phyloP scores from a whole-genome alignment of 2,797 vertebrate genomes.

The Enteromius thamalakanensis region DNA sequence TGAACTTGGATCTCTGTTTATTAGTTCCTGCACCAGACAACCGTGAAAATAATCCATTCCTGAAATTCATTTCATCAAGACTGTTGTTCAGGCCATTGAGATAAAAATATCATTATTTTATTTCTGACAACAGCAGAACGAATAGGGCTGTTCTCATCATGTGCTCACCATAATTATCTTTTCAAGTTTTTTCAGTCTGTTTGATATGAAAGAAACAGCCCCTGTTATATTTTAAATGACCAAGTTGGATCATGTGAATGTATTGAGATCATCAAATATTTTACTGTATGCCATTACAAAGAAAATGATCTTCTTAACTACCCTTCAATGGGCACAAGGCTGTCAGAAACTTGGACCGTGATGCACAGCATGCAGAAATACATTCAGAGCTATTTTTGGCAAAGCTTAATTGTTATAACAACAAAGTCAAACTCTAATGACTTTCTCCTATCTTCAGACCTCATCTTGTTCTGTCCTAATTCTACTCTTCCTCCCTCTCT shows the following conservation, averaged over 20 bases:
- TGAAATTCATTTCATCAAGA: background rate
- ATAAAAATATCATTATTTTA: background rate
- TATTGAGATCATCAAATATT: background rate
- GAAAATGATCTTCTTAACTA: background rate
- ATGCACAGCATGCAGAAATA: background rate
- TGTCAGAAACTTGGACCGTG: background rate
- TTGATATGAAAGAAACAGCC: background rate
- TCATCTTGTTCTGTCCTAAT: constrained; percentile 14
- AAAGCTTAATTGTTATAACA: background rate
- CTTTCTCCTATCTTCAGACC: constrained; percentile 30
- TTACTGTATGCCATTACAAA: background rate
- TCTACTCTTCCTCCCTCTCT: no score
- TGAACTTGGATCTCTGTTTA: no score
- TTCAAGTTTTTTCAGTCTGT: background rate
- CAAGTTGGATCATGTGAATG: background rate
- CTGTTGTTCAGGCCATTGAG: background rate
- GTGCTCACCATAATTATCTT: background rate
- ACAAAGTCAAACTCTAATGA: constrained; percentile 15
- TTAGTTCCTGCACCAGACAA: no score
- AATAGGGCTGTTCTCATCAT: background rate
- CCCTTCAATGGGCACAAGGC: background rate
- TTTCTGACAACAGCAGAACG: background rate
- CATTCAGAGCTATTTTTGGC: background rate
- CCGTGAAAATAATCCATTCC: background rate
- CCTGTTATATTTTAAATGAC: background rate